A percentile compares a stretch with the other conserved stretches of the same genome.
These are phyloP conservation scores for Columbina picui DNA, from an alignment of 2,113 vertebrate species.

Conservation along the genomic window DNA sequence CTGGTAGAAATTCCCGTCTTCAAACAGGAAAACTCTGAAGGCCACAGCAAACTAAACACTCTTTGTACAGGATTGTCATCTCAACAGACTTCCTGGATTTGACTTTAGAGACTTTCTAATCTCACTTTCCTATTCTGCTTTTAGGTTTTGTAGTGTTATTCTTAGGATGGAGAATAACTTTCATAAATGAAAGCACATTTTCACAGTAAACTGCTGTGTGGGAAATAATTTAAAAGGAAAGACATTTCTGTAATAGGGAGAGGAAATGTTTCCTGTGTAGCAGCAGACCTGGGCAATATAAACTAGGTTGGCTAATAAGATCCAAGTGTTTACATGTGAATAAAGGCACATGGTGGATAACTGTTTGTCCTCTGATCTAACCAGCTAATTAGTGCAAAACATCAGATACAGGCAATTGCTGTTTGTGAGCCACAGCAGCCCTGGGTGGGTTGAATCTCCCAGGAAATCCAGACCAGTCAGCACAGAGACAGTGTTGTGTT, in stretches of 20 bases:
- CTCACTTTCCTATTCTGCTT: background rate
- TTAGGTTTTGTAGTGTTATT: background rate
- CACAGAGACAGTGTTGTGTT: accelerated
- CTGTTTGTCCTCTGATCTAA: background rate
- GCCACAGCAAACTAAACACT: background rate
- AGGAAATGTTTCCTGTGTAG: background rate
- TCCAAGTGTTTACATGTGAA: background rate
- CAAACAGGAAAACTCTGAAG: background rate
- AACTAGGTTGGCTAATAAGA: background rate
- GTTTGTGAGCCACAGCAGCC: background rate
- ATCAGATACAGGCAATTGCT: accelerated
- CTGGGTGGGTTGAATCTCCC: background rate
- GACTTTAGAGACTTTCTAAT: background rate
- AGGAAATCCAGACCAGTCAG: background rate
- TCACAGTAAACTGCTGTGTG: background rate
- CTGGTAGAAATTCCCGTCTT: background rate
- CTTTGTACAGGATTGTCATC: background rate
- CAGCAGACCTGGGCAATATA: background rate
- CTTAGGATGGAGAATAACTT: background rate
- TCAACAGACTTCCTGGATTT: background rate
- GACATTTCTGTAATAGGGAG: background rate
- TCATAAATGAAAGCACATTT: accelerated
- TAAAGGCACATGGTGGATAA: accelerated
- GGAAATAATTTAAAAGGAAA: background rate
- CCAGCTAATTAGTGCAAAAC: background rate